Base-by-base conservation (phyloP, 1,140 invertebrate genomes). In the Chlorops oryzae region DNA sequence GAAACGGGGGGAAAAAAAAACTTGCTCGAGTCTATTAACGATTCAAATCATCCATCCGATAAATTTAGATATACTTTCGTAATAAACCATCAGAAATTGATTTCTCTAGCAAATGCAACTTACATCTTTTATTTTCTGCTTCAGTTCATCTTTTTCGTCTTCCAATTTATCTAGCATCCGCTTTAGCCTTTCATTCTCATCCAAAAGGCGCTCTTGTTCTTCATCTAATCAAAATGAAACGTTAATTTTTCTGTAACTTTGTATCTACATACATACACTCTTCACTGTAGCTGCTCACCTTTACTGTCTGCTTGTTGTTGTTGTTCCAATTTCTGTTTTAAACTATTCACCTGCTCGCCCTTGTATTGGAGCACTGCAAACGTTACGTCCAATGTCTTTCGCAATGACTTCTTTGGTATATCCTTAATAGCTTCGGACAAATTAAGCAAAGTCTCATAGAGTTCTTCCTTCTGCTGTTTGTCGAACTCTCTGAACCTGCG, bases 131-230 rank as follows among this genome's bases (percentile, higher is more conserved):
- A 23, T 42, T 34, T 65, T 70, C 2, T 15, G 25, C 25, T 65
- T 70, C 0, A 58, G 51, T 0, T 21, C 43, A 46, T 59, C 52
- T 1, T 63, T 55, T 13, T 70, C 67, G 17, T 59, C 57, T 40
- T 67, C 67, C 17, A 70, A 52, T 28, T 59, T 61, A 45, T 61
- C 63, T 12, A 70, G 38, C 62, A 68, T 70, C 15, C 59, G 52
- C 44, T 68, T 62, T 2, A 70, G 55, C 40, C 68, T 70, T 13
- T 70, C 66, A 38, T 70, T 70, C 34, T 70, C 67, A 39, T 67
- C 67, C 20, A 62, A 23, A 1, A 65, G 55, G 2, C 60, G 57
- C 13, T 62, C 61, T 10, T 22, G 10, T n/a, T n/a, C n/a, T n/a
- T n/a, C n/a, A n/a, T n/a, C n/a, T n/a, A n/a, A n/a, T n/a, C n/a